phyloP scores from a whole-genome alignment of 2,888 invertebrate species.

The Oegoconia quadripuncta region DNA sequence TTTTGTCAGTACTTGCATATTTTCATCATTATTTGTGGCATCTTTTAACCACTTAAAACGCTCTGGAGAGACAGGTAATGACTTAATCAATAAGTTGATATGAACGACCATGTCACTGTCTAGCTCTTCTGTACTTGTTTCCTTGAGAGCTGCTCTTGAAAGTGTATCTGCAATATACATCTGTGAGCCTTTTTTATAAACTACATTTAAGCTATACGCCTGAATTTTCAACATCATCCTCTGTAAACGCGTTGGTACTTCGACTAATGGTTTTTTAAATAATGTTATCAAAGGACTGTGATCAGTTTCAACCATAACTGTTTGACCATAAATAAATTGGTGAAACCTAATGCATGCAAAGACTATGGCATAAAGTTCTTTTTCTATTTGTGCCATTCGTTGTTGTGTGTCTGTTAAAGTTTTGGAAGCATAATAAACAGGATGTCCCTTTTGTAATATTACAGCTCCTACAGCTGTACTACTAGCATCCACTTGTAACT shows the following conservation, averaged over 20 bases:
- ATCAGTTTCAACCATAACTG: slow-evolving; percentile 9
- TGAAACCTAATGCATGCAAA: slow-evolving; percentile 8
- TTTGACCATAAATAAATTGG: slow-evolving; percentile 12
- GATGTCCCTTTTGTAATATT: slow-evolving; percentile 8
- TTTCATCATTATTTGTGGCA: slow-evolving; percentile 8
- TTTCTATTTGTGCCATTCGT: slow-evolving; percentile 9
- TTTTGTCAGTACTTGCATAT: slow-evolving; percentile 7
- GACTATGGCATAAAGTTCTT: slow-evolving; percentile 7
- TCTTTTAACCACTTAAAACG: slow-evolving; percentile 6
- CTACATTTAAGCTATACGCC: slow-evolving; percentile 17
- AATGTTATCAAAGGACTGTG: slow-evolving; percentile 6
- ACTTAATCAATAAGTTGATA: no score
- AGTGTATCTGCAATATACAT: slow-evolving; percentile 25
- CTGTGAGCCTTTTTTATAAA: slow-evolving; percentile 17
- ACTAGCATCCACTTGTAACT: slow-evolving; percentile 4
- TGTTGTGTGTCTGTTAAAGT: slow-evolving; percentile 7
- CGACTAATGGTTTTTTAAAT: slow-evolving; percentile 8
- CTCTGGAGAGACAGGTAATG: slow-evolving; percentile 12
- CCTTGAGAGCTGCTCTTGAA: slow-evolving; percentile 17
- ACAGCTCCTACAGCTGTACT: slow-evolving; percentile 2
- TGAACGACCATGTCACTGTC: slow-evolving; percentile 15
- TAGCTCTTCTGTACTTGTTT: slow-evolving; percentile 16
- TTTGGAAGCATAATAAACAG: slow-evolving; percentile 7
- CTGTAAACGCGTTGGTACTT: slow-evolving; percentile 6
- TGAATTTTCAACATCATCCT: slow-evolving; percentile 22